Evolutionary conservation across 1,140 invertebrate genomes (phyloP).

Genomic region (Phymorhynchus buccinoides): DNA sequence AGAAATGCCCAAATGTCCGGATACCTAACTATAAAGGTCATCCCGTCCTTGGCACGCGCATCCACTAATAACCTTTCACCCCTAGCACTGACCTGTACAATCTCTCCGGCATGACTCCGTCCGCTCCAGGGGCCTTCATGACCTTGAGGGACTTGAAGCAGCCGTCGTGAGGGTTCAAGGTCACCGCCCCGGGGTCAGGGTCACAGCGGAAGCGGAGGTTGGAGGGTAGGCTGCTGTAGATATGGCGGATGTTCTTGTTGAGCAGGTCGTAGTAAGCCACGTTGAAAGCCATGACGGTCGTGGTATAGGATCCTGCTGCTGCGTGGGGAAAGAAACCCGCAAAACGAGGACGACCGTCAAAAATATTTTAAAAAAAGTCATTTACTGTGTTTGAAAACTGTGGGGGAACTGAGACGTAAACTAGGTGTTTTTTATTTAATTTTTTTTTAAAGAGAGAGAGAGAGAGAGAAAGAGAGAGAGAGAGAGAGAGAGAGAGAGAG

Average conservation of each 20-base stretch:
- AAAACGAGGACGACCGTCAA: no score
- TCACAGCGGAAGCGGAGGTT: constrained; percentile 39
- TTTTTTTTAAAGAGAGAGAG: neutral
- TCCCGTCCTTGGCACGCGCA: no score
- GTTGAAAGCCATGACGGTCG: constrained; percentile 48
- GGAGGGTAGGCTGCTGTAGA: constrained; percentile 60
- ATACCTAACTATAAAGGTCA: no score
- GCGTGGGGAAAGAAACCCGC: no score
- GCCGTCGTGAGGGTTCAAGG: constrained; percentile 45
- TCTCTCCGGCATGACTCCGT: constrained; percentile 51
- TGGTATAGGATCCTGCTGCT: neutral
- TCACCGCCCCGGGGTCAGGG: constrained; percentile 25
- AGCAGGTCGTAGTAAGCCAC: constrained; percentile 58
- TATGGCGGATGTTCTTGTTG: constrained; percentile 58
- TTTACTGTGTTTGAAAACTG: no score
- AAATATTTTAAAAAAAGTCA: no score
- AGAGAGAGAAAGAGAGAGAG: neutral
- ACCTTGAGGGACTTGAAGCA: constrained; percentile 55
- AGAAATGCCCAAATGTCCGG: no score
- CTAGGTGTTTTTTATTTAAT: no score
- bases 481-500: no score
- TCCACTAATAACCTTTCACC: no score
- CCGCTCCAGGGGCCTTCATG: constrained; percentile 38
- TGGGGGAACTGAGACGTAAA: no score
- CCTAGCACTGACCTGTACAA: constrained; percentile 40